Percentiles rank a stretch among this genome's conserved stretches.
Evolutionary conservation across 2,888 invertebrate genomes (phyloP).

Genomic region (Hypolimnas misippus): DNA sequence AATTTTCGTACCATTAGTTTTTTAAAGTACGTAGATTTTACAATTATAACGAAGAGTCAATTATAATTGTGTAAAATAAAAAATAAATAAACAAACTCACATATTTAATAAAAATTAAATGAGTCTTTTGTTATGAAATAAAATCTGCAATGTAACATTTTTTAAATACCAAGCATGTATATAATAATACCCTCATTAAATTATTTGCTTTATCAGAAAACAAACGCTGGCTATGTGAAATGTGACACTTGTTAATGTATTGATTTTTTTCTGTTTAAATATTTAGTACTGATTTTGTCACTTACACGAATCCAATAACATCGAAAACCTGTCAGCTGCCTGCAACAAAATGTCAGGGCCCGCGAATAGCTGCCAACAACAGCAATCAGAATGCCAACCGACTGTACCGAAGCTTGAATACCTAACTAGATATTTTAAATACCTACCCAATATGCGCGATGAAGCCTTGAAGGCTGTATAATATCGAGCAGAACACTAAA

Average conservation of each 20-base stretch:
- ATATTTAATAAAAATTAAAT: neutral
- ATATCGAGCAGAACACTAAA: slow-evolving; percentile 16
- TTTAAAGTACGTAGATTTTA: too few species aligned
- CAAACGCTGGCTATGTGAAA: neutral
- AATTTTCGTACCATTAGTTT: too few species aligned
- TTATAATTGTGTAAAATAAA: too few species aligned
- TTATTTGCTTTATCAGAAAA: neutral
- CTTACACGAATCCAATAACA: slow-evolving; percentile 37
- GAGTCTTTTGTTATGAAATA: neutral
- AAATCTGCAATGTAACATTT: neutral
- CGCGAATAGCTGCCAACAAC: slow-evolving; percentile 51
- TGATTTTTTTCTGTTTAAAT: slow-evolving; percentile 2
- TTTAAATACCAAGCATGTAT: neutral
- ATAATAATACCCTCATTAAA: neutral
- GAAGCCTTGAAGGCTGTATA: slow-evolving; percentile 25
- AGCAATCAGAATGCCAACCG: slow-evolving; percentile 66
- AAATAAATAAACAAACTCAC: too few species aligned
- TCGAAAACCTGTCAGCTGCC: slow-evolving; percentile 63
- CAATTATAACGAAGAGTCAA: too few species aligned
- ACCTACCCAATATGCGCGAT: slow-evolving; percentile 36
- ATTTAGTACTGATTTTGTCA: slow-evolving; percentile 29
- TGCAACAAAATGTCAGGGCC: slow-evolving; percentile 77
- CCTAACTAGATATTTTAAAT: slow-evolving; percentile 43
- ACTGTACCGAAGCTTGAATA: slow-evolving; percentile 49
- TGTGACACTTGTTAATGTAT: neutral